A percentile compares a stretch with the other conserved stretches of the same genome.
Conservation (phyloP, 2,113 vertebrate genomes). For the Talpa occidentalis region DNA sequence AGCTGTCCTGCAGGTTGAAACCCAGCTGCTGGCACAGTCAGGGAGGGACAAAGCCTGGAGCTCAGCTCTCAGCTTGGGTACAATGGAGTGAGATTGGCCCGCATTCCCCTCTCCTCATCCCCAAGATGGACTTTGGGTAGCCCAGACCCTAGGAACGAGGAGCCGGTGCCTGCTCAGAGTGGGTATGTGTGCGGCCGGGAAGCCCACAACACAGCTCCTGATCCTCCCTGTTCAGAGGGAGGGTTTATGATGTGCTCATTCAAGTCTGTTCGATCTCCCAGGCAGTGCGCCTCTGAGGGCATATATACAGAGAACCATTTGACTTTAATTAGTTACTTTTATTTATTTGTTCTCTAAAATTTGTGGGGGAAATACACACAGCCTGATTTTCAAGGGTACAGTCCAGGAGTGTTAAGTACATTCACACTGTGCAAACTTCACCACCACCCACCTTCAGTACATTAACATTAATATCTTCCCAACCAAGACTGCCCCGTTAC, state of each 20-base stretch:
- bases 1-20: neutral
- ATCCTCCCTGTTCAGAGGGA: neutral
- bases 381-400: no score
- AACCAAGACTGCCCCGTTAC: neutral
- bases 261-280: neutral
- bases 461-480: neutral
- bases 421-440: no score
- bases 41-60: neutral
- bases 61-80: neutral
- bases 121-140: no score
- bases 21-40: no score
- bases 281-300: neutral
- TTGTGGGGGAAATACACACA: neutral
- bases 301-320: no score
- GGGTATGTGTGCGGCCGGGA: no score
- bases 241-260: no score
- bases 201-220: accelerated
- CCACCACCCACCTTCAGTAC: no score
- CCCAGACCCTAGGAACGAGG: no score
- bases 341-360: neutral
- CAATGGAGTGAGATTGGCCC: no score
- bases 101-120: neutral
- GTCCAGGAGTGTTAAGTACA: neutral
- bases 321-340: neutral
- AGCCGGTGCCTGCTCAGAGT: no score